Percentiles rank a stretch among this genome's conserved stretches.
phyloP scores from a whole-genome alignment of 2,888 invertebrate genomes.

The Odontocerum albicorne region DNA sequence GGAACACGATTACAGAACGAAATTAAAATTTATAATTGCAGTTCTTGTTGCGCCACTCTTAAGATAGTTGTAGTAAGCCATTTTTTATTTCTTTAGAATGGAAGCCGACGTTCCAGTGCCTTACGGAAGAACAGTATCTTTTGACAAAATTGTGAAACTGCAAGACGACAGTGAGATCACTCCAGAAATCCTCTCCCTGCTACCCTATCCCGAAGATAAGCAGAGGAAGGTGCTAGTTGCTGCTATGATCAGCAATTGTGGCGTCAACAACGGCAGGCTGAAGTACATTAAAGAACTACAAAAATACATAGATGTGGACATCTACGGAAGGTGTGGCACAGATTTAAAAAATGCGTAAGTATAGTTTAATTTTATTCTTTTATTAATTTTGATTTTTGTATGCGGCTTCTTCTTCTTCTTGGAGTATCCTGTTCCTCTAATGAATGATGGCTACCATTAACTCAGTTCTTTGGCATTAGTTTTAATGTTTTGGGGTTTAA shows the following conservation, averaged over 20 bases:
- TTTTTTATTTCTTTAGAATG: conserved; percentile 43
- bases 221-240: conserved; percentile 48
- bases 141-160: conserved; percentile 1
- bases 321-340: conserved; percentile 50
- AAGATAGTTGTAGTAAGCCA: too few species aligned
- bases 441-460: too few species aligned
- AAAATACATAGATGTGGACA: conserved; percentile 55
- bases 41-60: too few species aligned
- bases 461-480: too few species aligned
- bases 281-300: conserved; percentile 53
- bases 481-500: too few species aligned
- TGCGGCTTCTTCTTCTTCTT: too few species aligned
- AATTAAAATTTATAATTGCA: too few species aligned
- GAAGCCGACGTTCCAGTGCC: conserved; percentile 58
- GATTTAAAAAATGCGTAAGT: conserved; percentile 29
- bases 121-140: conserved; percentile 51
- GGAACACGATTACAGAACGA: too few species aligned
- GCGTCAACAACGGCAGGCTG: conserved; percentile 48
- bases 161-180: background rate
- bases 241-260: conserved; percentile 56
- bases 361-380: background rate
- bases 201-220: conserved; percentile 40
- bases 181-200: background rate
- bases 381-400: too few species aligned
- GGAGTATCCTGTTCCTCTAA: too few species aligned